Base-by-base conservation (phyloP, 2,888 invertebrate species). In the Caenorhabditis panamensis region DNA sequence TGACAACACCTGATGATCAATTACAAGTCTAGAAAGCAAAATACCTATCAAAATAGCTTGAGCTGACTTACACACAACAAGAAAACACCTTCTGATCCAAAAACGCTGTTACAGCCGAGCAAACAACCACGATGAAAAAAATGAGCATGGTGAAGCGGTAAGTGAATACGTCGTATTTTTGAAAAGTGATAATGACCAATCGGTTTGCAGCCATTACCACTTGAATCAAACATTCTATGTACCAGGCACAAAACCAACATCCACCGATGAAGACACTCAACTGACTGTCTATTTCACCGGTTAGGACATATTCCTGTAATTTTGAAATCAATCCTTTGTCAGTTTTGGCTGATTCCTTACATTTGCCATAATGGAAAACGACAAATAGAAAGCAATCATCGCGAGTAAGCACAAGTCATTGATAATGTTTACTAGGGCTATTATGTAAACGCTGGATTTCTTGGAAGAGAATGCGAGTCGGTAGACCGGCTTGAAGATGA, bases 371-470 rank as follows among this genome's bases (percentile, higher is more conserved):
- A 31, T 31, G 9, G 5, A 31, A 4, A 9, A 9, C 5, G 5
- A 31, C 31, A 31, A 9, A 9, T 31, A 31, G 31, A 31, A 31
- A 6, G 31, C 31, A 9, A 31, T 31, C 4, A 9, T 31, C 31
- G 31, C 41, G 20, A 76, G 68, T 56, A 69, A 68, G 20, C 75
- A n/a, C 18, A 68, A 22, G 44, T 82, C 82, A 28, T 64, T 67
- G 11, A 66, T 56, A 8, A 82, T 53, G 13, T 79, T 77, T 1
- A 73, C 64, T 9, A 69, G 54, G 0, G 82, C 72, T 41, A 79
- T 76, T 41, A 79, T 79, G 67, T 82, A 82, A 18, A 82, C 75
- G 13, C 49, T 26, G 31, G 28, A 28, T 20, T 26, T 64, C 49
- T 53, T 51, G 6, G 9, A 8, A 31, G 51, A n/a, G 36, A 64